phyloP scores from a whole-genome alignment of 1,140 invertebrate species.

The Caerostris darwini region DNA sequence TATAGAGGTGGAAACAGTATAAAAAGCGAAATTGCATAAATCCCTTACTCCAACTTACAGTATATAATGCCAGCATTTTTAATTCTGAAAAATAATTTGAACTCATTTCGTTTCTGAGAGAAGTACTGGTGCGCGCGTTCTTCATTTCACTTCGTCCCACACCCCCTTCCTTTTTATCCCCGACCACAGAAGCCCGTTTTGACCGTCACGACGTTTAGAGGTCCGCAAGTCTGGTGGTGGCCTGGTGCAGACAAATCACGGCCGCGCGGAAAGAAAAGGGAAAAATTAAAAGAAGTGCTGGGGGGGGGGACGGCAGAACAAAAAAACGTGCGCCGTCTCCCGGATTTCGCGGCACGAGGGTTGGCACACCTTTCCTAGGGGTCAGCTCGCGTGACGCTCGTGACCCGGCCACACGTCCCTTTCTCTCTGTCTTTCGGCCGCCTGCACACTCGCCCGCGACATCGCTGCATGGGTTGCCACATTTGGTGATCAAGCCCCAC shows the following conservation, averaged over 20 bases:
- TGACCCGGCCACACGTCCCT: slow-evolving; percentile 34
- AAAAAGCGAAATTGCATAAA: too few relatives aligned
- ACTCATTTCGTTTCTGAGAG: too few relatives aligned
- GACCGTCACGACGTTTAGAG: neutral
- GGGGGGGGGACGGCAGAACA: neutral
- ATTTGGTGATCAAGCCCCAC: neutral
- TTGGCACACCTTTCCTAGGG: slow-evolving; percentile 3
- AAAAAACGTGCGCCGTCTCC: slow-evolving; percentile 45
- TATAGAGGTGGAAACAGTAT: too few relatives aligned
- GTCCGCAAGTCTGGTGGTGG: neutral
- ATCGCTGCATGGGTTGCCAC: neutral
- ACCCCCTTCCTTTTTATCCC: neutral
- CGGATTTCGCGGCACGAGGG: slow-evolving; percentile 60
- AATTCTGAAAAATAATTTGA: too few relatives aligned
- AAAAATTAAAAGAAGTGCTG: neutral
- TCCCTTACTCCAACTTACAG: too few relatives aligned
- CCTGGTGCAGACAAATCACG: neutral
- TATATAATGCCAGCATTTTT: too few relatives aligned
- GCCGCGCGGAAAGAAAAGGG: neutral
- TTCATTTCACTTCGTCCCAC: too few relatives aligned
- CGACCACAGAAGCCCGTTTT: neutral
- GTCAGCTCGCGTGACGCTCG: slow-evolving; percentile 21
- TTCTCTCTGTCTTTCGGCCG: neutral
- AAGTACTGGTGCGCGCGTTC: too few relatives aligned
- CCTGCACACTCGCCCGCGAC: neutral